A percentile compares a stretch with the other conserved stretches of the same genome.
Conservation (phyloP, 2,113 vertebrate genomes). For the Pogona vitticeps region DNA sequence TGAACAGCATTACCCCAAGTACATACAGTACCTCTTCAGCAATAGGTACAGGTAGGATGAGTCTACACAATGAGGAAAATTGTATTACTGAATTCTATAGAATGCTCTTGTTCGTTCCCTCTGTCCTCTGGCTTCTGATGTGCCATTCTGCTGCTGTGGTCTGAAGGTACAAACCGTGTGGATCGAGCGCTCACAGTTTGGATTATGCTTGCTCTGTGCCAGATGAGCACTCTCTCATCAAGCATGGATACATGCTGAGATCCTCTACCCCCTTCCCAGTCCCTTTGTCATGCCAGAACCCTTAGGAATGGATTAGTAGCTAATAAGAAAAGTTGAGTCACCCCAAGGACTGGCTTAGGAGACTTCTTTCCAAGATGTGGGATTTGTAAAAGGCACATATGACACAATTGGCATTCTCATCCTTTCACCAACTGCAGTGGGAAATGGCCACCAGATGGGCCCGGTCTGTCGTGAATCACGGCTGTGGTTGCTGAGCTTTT, state of each 20-base stretch:
- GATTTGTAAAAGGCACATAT: slow-evolving; percentile 14
- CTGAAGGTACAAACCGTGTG: not conserved
- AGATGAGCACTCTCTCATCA: slow-evolving; percentile 19
- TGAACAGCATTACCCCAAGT: too few species aligned
- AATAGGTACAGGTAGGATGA: not conserved
- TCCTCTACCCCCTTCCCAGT: not conserved
- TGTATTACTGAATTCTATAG: not conserved
- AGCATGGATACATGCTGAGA: not conserved
- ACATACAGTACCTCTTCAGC: not conserved
- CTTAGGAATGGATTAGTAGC: slow-evolving; percentile 16
- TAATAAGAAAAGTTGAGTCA: slow-evolving; percentile 15
- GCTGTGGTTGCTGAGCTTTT: not conserved
- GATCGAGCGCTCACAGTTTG: slow-evolving; percentile 1
- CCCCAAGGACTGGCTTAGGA: slow-evolving; percentile 19
- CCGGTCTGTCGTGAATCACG: not conserved
- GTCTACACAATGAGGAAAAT: not conserved
- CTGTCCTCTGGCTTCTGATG: not conserved
- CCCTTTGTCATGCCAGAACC: slow-evolving; percentile 7
- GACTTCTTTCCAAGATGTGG: slow-evolving; percentile 7
- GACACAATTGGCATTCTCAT: not conserved
- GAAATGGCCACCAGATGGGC: not conserved
- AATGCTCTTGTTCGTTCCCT: not conserved
- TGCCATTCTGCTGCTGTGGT: not conserved
- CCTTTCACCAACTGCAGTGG: not conserved
- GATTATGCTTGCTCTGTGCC: not conserved